Evolutionary conservation across 2,888 invertebrate species (phyloP).

Genomic region (Erebia aethiops): DNA sequence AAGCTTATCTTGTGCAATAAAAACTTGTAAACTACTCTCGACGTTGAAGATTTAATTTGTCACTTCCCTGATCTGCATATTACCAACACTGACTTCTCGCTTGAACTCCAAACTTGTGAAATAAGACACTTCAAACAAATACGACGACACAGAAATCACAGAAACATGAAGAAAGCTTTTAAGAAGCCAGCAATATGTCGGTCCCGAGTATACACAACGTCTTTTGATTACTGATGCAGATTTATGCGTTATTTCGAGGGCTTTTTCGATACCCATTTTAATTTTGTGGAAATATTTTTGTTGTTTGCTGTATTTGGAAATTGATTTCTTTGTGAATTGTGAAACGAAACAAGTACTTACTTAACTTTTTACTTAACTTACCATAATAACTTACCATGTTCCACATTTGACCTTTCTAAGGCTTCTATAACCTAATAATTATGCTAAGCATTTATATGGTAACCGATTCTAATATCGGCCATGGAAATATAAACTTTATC

Average conservation of each 20-base stretch:
- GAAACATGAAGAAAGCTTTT: slow-evolving; percentile 13
- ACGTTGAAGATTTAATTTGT: slow-evolving; percentile 3
- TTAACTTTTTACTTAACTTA: too few relatives aligned
- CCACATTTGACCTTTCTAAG: slow-evolving; percentile 25
- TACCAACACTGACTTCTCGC: not conserved
- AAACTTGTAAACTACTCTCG: not conserved
- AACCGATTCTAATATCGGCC: not conserved
- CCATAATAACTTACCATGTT: too few relatives aligned
- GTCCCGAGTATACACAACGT: slow-evolving; percentile 10
- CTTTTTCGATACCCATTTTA: not conserved
- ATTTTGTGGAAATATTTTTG: slow-evolving; percentile 13
- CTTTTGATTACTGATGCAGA: slow-evolving; percentile 21
- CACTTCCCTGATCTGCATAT: slow-evolving; percentile 4
- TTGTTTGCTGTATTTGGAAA: not conserved
- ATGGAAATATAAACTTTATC: slow-evolving; percentile 7
- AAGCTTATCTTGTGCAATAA: not conserved
- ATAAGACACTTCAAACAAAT: slow-evolving; percentile 18
- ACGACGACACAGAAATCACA: slow-evolving; percentile 3
- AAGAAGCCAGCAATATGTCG: slow-evolving; percentile 15
- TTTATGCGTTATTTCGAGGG: slow-evolving; percentile 17
- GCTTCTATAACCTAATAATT: slow-evolving; percentile 30
- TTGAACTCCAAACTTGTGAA: not conserved
- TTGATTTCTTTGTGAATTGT: not conserved
- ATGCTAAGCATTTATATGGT: slow-evolving; percentile 20
- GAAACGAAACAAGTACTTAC: too few relatives aligned